Percentiles rank a stretch among this genome's conserved stretches.
Evolutionary conservation across 2,888 invertebrate genomes (phyloP).

Genomic region (Andrena minutula): DNA sequence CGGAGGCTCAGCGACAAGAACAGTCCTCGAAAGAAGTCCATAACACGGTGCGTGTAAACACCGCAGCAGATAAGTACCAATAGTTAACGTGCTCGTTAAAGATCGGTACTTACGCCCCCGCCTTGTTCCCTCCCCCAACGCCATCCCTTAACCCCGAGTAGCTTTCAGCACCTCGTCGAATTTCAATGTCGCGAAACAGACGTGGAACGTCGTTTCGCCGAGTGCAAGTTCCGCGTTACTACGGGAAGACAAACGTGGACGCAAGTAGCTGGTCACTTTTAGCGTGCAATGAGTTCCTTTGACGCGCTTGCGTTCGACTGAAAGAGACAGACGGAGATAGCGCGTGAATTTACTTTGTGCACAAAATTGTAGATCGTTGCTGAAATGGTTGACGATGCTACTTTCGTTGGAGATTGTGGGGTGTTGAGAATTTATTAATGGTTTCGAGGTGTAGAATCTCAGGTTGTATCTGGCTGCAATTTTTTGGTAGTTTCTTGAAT

Average conservation of each 20-base stretch:
- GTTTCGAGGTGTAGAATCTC: neutral
- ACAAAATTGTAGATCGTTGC: neutral
- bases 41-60: conserved; percentile 70
- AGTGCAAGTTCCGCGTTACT: neutral
- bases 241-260: neutral
- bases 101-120: conserved; percentile 44
- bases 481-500: neutral
- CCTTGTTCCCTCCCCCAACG: neutral
- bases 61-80: conserved; percentile 64
- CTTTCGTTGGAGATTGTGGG: neutral
- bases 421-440: neutral
- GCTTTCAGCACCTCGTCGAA: neutral
- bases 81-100: conserved; percentile 71
- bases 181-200: neutral
- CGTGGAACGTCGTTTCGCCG: neutral
- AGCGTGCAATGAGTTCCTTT: neutral
- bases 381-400: neutral
- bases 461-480: neutral
- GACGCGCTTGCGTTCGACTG: neutral
- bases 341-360: neutral
- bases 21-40: conserved; percentile 62
- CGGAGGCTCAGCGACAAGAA: conserved; percentile 54
- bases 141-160: conserved; percentile 8
- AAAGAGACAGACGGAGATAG: neutral
- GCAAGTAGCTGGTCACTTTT: neutral